Base-by-base conservation (phyloP, 2,113 vertebrate genomes). In the Bubo blakistoni region DNA sequence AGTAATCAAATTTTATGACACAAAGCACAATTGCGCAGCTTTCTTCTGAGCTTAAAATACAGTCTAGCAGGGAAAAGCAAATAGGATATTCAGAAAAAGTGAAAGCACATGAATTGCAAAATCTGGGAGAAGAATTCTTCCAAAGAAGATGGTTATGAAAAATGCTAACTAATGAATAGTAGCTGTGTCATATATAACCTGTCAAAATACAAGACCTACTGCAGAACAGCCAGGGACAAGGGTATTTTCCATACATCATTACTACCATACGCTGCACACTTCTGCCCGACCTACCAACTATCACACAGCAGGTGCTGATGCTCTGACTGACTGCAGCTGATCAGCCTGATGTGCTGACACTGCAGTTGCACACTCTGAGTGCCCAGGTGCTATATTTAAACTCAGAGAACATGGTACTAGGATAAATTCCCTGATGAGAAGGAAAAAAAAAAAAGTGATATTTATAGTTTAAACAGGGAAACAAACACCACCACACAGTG, bases 211-310 rank as follows among this genome's bases (percentile, higher is more conserved):
- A 74, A 51, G 19, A 62, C 40, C 8, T 2, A n/a, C 7, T 72
- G 38, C 52, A 12, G 32, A 93, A 26, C 18, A 81, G 62, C 11
- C 52, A 61, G 17, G 6, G 40, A 44, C 21, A 74, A 42, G 42
- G 30, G 5, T 30, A 10, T 67, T 17, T 58, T 62, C 69, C 69
- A 66, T 9, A 30, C 32, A 24, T 42, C 36, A 38, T 27, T 17
- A 36, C 40, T 42, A 21, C 10, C 16, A 34, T 0, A 30, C 13
- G 19, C 38, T 21, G n/a, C 0, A 54, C 21, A 29, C 27, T 54
- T 73, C 79, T 69, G 49, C 61, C 72, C 29, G 27, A 78, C 69
- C 83, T 13, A 54, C 6, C n/a, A 44, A 65, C 30, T 57, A 40
- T 3, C 6, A 13, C 2, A 7, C 17, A 57, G 38, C 34, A 73